Conservation (phyloP, 2,797 vertebrate species). For the Lemur catta region DNA sequence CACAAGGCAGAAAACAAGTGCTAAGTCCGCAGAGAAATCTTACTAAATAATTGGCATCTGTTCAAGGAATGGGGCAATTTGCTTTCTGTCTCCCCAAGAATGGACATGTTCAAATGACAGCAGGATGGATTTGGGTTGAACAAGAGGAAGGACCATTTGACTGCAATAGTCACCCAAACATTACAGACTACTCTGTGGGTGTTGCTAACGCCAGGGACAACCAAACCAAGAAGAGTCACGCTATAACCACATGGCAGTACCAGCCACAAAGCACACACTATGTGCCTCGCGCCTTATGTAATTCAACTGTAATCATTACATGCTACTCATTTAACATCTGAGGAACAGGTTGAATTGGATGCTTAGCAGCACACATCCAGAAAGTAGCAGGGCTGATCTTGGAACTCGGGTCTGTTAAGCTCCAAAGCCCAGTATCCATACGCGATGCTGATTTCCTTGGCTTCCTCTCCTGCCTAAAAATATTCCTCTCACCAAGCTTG, state of each 20-base stretch:
- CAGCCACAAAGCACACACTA: background rate
- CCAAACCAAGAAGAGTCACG: background rate
- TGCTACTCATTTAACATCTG: background rate
- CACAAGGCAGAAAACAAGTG: background rate
- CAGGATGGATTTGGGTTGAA: background rate
- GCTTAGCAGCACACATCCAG: background rate
- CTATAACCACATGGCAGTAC: no score
- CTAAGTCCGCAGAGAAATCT: conserved; percentile 32
- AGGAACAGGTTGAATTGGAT: background rate
- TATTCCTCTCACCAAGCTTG: background rate
- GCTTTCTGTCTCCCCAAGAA: conserved; percentile 1
- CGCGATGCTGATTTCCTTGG: background rate
- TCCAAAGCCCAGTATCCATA: background rate
- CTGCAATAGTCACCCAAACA: background rate
- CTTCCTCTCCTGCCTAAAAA: background rate
- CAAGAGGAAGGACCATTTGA: background rate
- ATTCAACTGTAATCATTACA: background rate
- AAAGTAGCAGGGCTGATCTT: background rate
- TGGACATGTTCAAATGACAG: background rate
- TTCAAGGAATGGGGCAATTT: background rate
- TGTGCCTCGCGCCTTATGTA: background rate
- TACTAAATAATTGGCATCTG: conserved; percentile 30
- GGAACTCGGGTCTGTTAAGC: background rate
- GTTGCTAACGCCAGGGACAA: background rate
- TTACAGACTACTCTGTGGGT: background rate